Percentiles rank a stretch among this genome's conserved stretches.
Evolutionary conservation across 2,113 vertebrate genomes (phyloP).

Genomic region (Hemicordylus capensis): DNA sequence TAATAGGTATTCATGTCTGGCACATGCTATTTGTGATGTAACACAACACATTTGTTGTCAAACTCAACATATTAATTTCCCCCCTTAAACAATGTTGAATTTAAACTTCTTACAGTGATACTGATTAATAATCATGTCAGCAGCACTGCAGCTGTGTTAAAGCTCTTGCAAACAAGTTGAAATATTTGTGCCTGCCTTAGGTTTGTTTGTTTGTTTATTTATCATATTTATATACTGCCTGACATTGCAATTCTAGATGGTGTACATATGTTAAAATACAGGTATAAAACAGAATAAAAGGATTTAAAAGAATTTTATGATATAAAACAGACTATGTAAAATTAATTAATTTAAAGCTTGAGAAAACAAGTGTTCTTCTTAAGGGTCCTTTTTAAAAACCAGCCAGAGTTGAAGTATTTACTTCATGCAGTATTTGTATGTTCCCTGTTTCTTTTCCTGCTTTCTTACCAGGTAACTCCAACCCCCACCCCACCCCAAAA

Average conservation of each 20-base stretch:
- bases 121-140: background rate
- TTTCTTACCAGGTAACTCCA: background rate
- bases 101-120: background rate
- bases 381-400: no score
- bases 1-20: rapidly evolving
- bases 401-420: no score
- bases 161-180: background rate
- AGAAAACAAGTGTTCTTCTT: no score
- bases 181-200: background rate
- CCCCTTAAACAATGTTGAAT: background rate
- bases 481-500: no score
- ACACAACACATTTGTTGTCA: background rate
- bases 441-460: background rate
- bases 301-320: no score
- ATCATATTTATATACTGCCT: no score
- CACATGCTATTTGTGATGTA: background rate
- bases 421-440: background rate
- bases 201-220: no score
- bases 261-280: no score
- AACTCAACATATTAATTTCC: background rate
- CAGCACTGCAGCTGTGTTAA: background rate
- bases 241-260: no score
- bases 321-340: no score
- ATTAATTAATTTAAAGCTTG: no score
- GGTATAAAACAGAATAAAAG: no score